Base-by-base conservation (phyloP, 2,888 invertebrate species). In the Xylocampa areola region DNA sequence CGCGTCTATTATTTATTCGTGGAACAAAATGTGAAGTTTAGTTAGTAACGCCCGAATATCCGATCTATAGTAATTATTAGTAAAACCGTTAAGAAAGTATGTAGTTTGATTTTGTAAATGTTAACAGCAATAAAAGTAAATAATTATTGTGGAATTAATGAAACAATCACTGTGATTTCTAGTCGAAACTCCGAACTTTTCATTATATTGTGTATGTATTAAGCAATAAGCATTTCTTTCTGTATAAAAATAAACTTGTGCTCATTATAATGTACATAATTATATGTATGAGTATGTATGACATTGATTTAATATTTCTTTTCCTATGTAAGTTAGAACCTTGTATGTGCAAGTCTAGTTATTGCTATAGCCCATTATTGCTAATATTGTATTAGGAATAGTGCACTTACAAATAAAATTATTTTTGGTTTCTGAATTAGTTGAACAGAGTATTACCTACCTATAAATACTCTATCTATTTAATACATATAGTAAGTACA, bases 141-240 rank as follows among this genome's bases (percentile, higher is more conserved):
- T 35, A 41, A 23, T 51, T 40, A 37, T 62, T 41, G 48, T 60
- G 50, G 52, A 65, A 59, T 60, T 65, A 73, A 75, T 73, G 61
- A 78, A 83, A 80, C 73, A 81, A 79, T 75, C 76, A 87, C 89
- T 89, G 89, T 90, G 89, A 90, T 90, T 89, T 89, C 89, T 90
- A 90, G 90, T 90, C 88, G 88, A 87, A 80, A 81, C 82, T 85
- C 80, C 76, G 71, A 81, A 86, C 81, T 87, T 85, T 78, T 79
- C 73, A 73, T 74, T 77, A 54, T 77, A 81, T 78, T 79, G 63
- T 76, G 66, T 81, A 81, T 82, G 76, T 83, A 76, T 76, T 81
- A 82, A 82, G 80, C 79, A 81, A 77, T 84, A 86, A 90, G 89
- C 89, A 90, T 91, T 90, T 90, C 81, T 87, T 72, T 81, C 76